phyloP scores from a whole-genome alignment of 1,140 invertebrate genomes.

The Riptortus pedestris region DNA sequence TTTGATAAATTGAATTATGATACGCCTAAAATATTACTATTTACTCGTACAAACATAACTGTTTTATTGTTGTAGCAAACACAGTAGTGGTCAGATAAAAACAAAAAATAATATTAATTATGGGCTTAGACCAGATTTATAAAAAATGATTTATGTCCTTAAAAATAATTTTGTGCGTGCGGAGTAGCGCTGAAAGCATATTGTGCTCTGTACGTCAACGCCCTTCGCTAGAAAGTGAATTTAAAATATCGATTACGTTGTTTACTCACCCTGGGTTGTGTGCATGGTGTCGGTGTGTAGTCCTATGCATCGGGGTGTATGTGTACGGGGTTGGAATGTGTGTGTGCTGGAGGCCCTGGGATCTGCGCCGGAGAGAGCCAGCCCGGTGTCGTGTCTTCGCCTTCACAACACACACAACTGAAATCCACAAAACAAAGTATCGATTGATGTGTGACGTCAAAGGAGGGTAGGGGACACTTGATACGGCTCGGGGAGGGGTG shows the following conservation, averaged over 20 bases:
- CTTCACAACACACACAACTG: constrained; percentile 25
- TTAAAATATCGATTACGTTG: constrained; percentile 11
- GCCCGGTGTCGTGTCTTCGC: not conserved
- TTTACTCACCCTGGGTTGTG: constrained; percentile 8
- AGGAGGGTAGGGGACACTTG: constrained; percentile 26
- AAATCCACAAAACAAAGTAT: constrained; percentile 30
- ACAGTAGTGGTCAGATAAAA: too few relatives aligned
- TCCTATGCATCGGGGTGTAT: not conserved
- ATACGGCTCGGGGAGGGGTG: constrained; percentile 24
- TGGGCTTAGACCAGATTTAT: too few relatives aligned
- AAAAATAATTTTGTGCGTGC: too few relatives aligned
- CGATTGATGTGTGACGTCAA: constrained; percentile 29
- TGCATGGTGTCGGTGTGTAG: constrained; percentile 3
- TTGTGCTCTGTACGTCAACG: not conserved
- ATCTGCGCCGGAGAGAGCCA: not conserved
- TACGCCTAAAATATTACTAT: too few relatives aligned
- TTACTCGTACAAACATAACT: too few relatives aligned
- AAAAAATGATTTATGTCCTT: too few relatives aligned
- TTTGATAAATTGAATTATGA: too few relatives aligned
- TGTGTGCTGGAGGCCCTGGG: not conserved
- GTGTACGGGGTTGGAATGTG: not conserved
- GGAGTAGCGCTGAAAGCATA: constrained; percentile 10
- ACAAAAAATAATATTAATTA: too few relatives aligned
- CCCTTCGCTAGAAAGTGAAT: constrained; percentile 13
- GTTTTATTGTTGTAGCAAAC: too few relatives aligned